Evolutionary conservation across 64 coral and sea anemone species (phyloP), one percentile per base, ranked within the genome.

Genomic region (Stichodactyla mertensii): DNA sequence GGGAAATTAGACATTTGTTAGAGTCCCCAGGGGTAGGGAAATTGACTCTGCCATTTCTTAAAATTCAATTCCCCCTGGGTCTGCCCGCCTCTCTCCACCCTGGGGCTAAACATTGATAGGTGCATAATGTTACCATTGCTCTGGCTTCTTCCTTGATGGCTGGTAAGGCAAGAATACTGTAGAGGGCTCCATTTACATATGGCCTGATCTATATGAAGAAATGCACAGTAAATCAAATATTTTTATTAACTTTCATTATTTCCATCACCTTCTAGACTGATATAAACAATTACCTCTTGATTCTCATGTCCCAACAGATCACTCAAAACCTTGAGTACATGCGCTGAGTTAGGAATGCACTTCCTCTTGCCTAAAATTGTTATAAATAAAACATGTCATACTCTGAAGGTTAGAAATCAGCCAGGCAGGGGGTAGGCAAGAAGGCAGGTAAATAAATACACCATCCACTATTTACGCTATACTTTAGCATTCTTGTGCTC

Each of bases 281-380:
- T 64, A 3, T 6, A 18, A 64, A 0, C 61, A 16, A 74, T 15
- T 85, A 92, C 92, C 96, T 98, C 96, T 86, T 98, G 96, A 61
- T 98, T 98, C 80, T 98, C 96, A 62, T 98, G 96, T 55, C 96
- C 96, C 57, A 98, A 87, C 24, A 98, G 82, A 83, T 98, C 92
- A 83, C 96, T 98, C 5, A 98, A 74, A 7, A 98, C 92, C 81
- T 92, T 64, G 4, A 98, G 88, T 77, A 98, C 93, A 64, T 94
- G 92, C 55, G 77, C 85, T 22, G 90, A 87, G 84, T 94, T 78
- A 36, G 87, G 69, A 24, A 94, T 87, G 22, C 96, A 98, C 61
- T 87, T 92, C 51, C 86, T 91, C 59, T 98, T 98, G n/a, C 96
- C 96, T 98, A 16, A 9, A 61, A 58, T 58, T 57, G 15, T 74